Percentiles rank a stretch among this genome's conserved stretches.
Evolutionary conservation across 2,797 vertebrate genomes (phyloP).

Genomic region (Oreochromis mossambicus): DNA sequence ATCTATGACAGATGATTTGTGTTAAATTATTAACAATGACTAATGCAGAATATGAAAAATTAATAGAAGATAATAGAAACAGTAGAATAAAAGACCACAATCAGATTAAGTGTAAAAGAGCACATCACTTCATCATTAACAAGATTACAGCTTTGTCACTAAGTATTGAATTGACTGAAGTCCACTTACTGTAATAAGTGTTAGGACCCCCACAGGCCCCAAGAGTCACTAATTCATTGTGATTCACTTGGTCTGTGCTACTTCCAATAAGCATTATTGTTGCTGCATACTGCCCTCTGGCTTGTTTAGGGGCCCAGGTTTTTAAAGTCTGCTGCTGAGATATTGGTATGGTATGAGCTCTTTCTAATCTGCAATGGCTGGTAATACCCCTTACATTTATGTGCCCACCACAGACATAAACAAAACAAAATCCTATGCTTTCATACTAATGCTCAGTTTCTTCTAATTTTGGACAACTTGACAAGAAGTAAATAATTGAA

Average conservation of each 20-base stretch:
- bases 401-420: neutral
- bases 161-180: neutral
- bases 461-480: neutral
- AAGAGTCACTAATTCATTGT: neutral
- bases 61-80: neutral
- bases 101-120: neutral
- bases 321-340: neutral
- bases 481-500: neutral
- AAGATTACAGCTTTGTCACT: neutral
- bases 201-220: neutral
- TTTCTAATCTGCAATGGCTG: neutral
- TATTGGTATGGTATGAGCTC: neutral
- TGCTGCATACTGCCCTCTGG: fast-evolving
- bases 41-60: neutral
- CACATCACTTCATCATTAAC: neutral
- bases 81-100: neutral
- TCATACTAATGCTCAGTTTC: neutral
- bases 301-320: fast-evolving
- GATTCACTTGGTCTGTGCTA: neutral
- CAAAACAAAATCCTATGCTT: neutral
- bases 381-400: neutral
- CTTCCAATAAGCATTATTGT: neutral
- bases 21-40: neutral
- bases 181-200: neutral
- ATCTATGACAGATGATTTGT: neutral